Base-by-base conservation (phyloP, 2,113 vertebrate species). In the Neofelis nebulosa region DNA sequence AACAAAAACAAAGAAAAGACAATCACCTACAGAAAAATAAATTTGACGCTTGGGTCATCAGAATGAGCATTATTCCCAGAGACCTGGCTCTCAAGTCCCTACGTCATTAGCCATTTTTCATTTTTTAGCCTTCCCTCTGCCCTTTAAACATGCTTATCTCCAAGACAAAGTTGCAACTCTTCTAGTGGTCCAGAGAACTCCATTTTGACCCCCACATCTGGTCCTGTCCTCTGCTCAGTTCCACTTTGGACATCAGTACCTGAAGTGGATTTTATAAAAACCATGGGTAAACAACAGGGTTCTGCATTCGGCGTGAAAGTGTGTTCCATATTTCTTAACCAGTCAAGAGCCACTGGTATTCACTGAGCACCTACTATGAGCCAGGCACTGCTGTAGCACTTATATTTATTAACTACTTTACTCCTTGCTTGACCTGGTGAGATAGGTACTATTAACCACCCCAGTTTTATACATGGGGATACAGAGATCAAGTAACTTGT, bases 11-110 rank as follows among this genome's bases (percentile, higher is more conserved):
- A 68, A 68, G 66, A 68, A 68, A 74, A 21, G 11, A 33, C 2
- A 19, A 61, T 19, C 8, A 18, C 2, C 5, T 19, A 93, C 29
- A 71, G 84, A 92, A 96, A 97, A 98, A 98, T 63, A 96, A 98
- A 83, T 93, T 69, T 55, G 50, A 78, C 5, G 4, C 8, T 29
- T 52, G 2, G 12, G 9, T 52, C 38, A 63, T 38, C n/a, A 73
- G 61, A 91, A 94, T n/a, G 16, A 89, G 21, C 3, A 52, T 23
- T 78, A 50, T 83, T 82, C 14, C 41, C 23, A 23, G 57, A 69
- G 14, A 45, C 63, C 45, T 82, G 36, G 14, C 8, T 68, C 15
- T 23, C 23, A 21, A 15, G 11, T 21, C 36, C 55, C 11, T 27
- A 69, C 13, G 55, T 45, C 68, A 27, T 76, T 45, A 48, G 61